These are phyloP conservation scores for Parotia lawesii DNA, from an alignment of 2,113 vertebrate species.

Conservation along the genomic window DNA sequence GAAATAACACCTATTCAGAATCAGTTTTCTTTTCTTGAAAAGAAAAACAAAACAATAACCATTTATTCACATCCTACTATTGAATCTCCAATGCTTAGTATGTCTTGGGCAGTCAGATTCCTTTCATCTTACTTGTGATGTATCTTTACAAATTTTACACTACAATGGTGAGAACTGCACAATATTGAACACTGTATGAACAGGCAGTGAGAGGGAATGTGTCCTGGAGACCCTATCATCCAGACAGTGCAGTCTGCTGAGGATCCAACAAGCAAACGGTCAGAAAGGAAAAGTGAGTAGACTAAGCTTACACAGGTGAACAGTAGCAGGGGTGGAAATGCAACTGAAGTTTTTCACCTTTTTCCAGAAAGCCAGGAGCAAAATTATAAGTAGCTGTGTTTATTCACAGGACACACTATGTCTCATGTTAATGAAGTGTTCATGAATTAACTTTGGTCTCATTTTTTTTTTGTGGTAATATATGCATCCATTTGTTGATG, in stretches of 20 bases:
- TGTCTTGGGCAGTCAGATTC: neutral
- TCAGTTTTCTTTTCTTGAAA: neutral
- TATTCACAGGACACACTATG: neutral
- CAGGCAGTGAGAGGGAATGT: neutral
- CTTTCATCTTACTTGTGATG: neutral
- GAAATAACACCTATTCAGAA: neutral
- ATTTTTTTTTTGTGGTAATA: neutral
- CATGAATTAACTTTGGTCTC: neutral
- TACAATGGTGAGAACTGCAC: neutral
- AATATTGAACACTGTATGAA: neutral
- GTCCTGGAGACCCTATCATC: neutral
- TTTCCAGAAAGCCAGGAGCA: neutral
- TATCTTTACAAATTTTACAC: neutral
- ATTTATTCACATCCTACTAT: neutral
- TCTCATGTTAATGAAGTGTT: neutral
- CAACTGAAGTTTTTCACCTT: neutral
- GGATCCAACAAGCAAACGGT: neutral
- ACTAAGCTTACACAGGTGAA: neutral
- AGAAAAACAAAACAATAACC: neutral
- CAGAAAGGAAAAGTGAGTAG: neutral
- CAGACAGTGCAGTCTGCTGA: neutral
- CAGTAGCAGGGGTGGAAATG: neutral
- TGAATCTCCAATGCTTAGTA: neutral
- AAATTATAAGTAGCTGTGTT: neutral
- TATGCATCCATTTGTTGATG: neutral